Evolutionary conservation across 92 coral and sea anemone species (phyloP).

Genomic region (Palythoa heliodiscus): DNA sequence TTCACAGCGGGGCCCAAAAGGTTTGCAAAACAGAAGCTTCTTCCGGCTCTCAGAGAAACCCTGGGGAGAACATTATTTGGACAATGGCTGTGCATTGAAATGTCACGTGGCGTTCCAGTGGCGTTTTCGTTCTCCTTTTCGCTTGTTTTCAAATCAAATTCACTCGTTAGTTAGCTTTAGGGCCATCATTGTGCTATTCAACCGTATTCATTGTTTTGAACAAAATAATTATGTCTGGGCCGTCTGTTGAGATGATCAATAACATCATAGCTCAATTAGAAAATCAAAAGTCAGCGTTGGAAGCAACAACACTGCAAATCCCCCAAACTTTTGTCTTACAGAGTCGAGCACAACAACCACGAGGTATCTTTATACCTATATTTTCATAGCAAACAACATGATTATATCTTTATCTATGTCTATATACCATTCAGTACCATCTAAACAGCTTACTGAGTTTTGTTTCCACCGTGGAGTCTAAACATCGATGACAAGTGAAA

Average conservation of each 20-base stretch:
- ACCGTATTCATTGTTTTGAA: conserved; percentile 41
- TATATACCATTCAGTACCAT: too few species aligned
- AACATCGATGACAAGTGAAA: too few species aligned
- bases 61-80: conserved; percentile 47
- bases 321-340: too few species aligned
- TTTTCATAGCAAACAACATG: too few species aligned
- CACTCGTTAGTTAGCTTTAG: conserved; percentile 40
- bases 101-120: conserved; percentile 23
- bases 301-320: too few species aligned
- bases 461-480: too few species aligned
- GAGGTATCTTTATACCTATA: too few species aligned
- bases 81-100: conserved; percentile 40
- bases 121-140: neutral
- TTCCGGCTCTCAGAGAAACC: neutral
- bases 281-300: conserved; percentile 41
- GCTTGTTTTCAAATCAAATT: too few species aligned
- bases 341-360: too few species aligned
- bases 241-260: conserved; percentile 40
- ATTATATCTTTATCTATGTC: too few species aligned
- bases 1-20: neutral
- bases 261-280: conserved; percentile 43
- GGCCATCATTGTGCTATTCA: conserved; percentile 34
- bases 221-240: conserved; percentile 45
- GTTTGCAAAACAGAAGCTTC: neutral
- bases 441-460: too few species aligned